Percentiles rank a stretch among this genome's conserved stretches.
phyloP scores from a whole-genome alignment of 1,140 invertebrate species.

The Cydia pomonella region DNA sequence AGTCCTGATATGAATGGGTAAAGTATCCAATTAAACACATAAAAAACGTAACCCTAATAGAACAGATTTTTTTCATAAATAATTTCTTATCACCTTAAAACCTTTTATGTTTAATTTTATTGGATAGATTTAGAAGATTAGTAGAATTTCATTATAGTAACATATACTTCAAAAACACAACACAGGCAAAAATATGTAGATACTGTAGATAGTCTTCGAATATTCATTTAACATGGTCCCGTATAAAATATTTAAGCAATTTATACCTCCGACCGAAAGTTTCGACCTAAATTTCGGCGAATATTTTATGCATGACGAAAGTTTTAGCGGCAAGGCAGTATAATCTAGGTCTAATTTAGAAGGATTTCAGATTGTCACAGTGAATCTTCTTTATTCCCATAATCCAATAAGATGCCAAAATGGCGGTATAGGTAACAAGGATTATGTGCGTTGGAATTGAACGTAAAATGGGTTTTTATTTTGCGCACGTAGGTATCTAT shows the following conservation, averaged over 20 bases:
- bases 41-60: too few relatives aligned
- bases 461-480: constrained; percentile 17
- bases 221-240: background rate
- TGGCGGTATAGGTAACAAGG: background rate
- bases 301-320: constrained; percentile 30
- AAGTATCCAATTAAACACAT: too few relatives aligned
- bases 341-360: constrained; percentile 24
- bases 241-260: constrained; percentile 12
- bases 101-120: too few relatives aligned
- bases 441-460: constrained; percentile 3
- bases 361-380: constrained; percentile 30
- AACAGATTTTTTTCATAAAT: too few relatives aligned
- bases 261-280: background rate
- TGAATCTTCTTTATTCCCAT: constrained; percentile 20
- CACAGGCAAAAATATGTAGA: background rate
- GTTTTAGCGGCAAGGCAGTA: constrained; percentile 14
- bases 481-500: background rate
- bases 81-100: too few relatives aligned
- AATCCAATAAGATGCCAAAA: constrained; percentile 30
- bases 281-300: background rate
- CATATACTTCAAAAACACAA: too few relatives aligned
- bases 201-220: background rate
- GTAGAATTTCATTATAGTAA: too few relatives aligned
- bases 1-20: too few relatives aligned
- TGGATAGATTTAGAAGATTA: too few relatives aligned